phyloP scores from a whole-genome alignment of 1,140 invertebrate genomes.

The Caenorhabditis brenneri region DNA sequence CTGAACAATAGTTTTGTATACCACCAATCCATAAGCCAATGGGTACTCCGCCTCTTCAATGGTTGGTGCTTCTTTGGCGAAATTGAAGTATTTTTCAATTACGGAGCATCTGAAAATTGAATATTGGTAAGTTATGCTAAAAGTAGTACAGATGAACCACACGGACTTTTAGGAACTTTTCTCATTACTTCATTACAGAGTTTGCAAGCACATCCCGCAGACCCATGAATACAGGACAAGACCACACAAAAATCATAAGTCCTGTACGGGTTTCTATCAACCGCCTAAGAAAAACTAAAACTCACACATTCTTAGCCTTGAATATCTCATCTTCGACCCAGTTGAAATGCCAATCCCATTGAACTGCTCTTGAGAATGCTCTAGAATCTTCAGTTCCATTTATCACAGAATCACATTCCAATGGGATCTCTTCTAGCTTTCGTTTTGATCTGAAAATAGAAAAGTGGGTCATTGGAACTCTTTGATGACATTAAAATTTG shows the following conservation, averaged over 20 bases:
- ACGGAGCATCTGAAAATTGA: conserved; percentile 21
- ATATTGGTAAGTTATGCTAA: too few species aligned
- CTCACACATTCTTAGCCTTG: neutral
- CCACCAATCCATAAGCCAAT: conserved; percentile 55
- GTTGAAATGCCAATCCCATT: conserved; percentile 18
- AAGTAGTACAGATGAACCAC: too few species aligned
- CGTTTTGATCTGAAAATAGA: neutral
- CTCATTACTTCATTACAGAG: too few species aligned
- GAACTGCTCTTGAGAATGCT: neutral
- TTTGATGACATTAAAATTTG: too few species aligned
- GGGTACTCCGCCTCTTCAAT: conserved; percentile 54
- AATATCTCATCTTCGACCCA: neutral
- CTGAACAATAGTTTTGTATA: conserved; percentile 56
- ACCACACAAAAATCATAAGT: neutral
- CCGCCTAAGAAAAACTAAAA: neutral
- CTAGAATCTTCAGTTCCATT: neutral
- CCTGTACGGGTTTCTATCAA: too few species aligned
- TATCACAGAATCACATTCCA: conserved; percentile 11
- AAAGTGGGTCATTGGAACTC: too few species aligned
- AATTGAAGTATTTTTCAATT: conserved; percentile 45
- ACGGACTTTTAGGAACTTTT: too few species aligned
- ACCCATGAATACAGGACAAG: too few species aligned
- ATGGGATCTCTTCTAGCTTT: neutral
- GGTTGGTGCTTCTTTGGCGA: conserved; percentile 29
- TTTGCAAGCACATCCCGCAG: too few species aligned